A percentile compares a stretch with the other conserved stretches of the same genome.
Evolutionary conservation across 2,113 vertebrate species (phyloP).

Genomic region (Semnornis frantzii): DNA sequence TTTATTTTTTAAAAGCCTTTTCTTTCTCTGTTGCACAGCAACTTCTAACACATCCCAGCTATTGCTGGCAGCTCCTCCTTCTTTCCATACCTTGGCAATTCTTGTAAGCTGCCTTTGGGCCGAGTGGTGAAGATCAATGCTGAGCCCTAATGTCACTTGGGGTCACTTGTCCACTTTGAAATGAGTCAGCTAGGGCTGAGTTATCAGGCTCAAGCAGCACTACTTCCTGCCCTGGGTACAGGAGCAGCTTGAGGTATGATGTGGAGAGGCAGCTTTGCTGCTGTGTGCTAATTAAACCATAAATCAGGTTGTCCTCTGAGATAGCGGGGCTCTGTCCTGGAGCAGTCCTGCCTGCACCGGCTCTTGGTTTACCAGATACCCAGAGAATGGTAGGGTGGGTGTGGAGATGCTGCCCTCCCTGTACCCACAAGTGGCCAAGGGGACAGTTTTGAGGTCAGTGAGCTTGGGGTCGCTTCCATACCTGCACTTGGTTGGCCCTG

Average conservation of each 20-base stretch:
- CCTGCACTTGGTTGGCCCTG: neutral
- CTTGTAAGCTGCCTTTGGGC: neutral
- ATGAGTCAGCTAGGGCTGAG: neutral
- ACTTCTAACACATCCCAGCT: neutral
- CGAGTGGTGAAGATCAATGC: neutral
- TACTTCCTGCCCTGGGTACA: neutral
- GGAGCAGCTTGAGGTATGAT: neutral
- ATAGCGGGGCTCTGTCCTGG: neutral
- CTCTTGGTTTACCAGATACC: neutral
- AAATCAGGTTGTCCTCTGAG: neutral
- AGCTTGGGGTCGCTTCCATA: neutral
- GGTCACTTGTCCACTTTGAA: neutral
- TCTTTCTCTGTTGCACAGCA: constrained; percentile 4
- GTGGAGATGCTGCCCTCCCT: neutral
- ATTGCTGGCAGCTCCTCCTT: neutral
- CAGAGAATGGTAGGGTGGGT: neutral
- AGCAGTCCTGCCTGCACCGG: accelerated
- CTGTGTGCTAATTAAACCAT: neutral
- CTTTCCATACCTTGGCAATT: neutral
- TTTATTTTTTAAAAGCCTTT: neutral
- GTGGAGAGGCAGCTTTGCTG: neutral
- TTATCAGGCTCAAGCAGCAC: neutral
- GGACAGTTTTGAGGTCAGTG: accelerated
- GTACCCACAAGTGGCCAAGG: accelerated
- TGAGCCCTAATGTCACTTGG: neutral